Conservation (phyloP, 2,797 vertebrate genomes). For the Sebastes nivosus region DNA sequence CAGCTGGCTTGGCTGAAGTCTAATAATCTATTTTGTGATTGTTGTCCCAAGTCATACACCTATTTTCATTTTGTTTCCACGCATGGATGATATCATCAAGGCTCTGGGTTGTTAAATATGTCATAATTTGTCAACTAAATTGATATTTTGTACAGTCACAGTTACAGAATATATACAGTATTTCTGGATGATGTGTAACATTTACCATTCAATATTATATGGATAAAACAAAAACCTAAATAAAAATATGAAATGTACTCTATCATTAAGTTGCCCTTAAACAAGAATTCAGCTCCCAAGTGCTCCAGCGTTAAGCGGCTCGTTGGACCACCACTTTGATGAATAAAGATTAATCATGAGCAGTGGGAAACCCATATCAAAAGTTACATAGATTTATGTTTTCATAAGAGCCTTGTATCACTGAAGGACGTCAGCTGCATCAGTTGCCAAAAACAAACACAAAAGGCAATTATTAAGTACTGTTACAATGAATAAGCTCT, state of each 20-base stretch:
- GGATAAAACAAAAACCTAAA: neutral
- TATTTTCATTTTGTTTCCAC: neutral
- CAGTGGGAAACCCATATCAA: neutral
- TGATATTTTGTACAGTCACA: neutral
- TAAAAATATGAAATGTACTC: no score
- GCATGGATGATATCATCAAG: neutral
- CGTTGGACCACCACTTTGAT: no score
- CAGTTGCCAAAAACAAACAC: neutral
- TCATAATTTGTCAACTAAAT: neutral
- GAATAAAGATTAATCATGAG: neutral
- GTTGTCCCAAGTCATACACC: neutral
- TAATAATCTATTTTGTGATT: constrained; percentile 4
- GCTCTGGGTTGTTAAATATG: neutral
- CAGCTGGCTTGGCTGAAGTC: neutral
- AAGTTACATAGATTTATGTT: neutral
- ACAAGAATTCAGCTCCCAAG: no score
- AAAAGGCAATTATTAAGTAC: neutral
- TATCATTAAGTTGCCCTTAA: no score
- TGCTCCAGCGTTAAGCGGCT: no score
- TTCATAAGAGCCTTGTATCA: neutral
- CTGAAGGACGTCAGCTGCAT: neutral
- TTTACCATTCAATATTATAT: neutral
- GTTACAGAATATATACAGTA: neutral
- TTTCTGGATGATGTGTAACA: neutral
- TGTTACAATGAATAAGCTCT: neutral